Base-by-base conservation (phyloP, 2,797 vertebrate genomes). In the Amazona finschi region DNA sequence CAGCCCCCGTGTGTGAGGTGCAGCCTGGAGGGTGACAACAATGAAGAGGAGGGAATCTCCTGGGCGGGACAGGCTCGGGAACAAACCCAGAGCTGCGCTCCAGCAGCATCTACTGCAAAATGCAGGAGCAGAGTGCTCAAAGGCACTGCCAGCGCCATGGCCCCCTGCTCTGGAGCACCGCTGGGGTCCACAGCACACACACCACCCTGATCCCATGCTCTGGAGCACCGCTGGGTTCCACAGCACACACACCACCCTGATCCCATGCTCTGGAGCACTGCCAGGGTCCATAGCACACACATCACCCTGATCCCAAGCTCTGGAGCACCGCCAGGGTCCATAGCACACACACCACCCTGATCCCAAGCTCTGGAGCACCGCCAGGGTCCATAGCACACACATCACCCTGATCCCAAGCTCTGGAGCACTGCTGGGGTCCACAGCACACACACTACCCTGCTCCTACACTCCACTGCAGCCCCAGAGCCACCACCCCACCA, bases 21-120 rank as follows among this genome's bases (percentile, higher is more conserved):
- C 28, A 72, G 50, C 38, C 19, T 31, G 1, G 8, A 50, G 6
- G 5, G 25, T 73, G 72, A 69, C 31, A 83, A 31, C 76, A 50
- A n/a, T 4, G 10, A 58, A 65, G 50, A 58, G 27, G 7, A 62
- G 14, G 39, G 69, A 80, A 46, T 3, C 18, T 85, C 24, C 47
- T 1, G 2, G 11, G 2, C 0, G 15, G 33, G 28, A 60, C 33
- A 71, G n/a, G 49, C 21, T 21, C 0, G 0, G 33, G 41, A 73
- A 28, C 38, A 57, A 44, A 58, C 10, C 5, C 28, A 14, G 67
- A 57, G 78, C 62, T 60, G 64, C 20, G 14, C 8, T 4, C 30
- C 36, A 21, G 53, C 75, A 82, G 53, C 0, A 0, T 16, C 49
- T 20, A 7, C 60, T 8, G 74, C 39, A 18, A 44, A 76, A 79